Base-by-base conservation (phyloP, 2,888 invertebrate genomes). In the Tetragnatha montana region DNA sequence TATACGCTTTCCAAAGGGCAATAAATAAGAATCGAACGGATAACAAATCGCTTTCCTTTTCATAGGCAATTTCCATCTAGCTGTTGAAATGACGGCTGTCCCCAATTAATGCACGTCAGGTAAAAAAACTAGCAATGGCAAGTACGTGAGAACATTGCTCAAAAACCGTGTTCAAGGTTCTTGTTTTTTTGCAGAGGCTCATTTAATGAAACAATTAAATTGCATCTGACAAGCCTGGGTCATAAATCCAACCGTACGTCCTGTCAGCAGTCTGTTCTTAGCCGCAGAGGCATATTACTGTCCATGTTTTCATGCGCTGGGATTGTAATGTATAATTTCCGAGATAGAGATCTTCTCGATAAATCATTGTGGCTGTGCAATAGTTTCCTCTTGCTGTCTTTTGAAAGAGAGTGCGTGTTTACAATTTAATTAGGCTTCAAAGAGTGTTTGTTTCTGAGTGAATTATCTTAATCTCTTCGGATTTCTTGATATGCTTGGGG, bases 131-230 rank as follows among this genome's bases (percentile, higher is more conserved):
- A 22, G 51, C 7, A 12, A 50, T 60, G 35, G 73, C 12, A 74
- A 74, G 73, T 60, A 82, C 74, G 82, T 82, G 82, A 51, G 82
- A 73, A 74, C 74, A 74, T 74, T 74, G 35, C 60, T 35, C 60
- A 60, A 60, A 51, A 82, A 73, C 73, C 82, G 74, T 74, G 70
- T 74, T 74, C 60, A 60, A 74, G n/a, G 74, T 8, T 74, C 49
- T 81, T 74, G 22, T 17, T 50, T 17, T 50, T 17, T n/a, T 21
- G 12, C 22, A 60, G n/a, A 78, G 51, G 12, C 74, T 19, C 75
- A 85, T 70, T 78, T 51, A 85, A 78, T 51, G 85, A 85, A 85
- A 78, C 85, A 85, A 85, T 85, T 85, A 85, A 78, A 85, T 71
- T 85, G 85, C 85, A 82, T 73, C 73, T 82, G 82, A 82, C 85